phyloP scores from a whole-genome alignment of 2,888 invertebrate species.

The Euspilapteryx auroguttella region DNA sequence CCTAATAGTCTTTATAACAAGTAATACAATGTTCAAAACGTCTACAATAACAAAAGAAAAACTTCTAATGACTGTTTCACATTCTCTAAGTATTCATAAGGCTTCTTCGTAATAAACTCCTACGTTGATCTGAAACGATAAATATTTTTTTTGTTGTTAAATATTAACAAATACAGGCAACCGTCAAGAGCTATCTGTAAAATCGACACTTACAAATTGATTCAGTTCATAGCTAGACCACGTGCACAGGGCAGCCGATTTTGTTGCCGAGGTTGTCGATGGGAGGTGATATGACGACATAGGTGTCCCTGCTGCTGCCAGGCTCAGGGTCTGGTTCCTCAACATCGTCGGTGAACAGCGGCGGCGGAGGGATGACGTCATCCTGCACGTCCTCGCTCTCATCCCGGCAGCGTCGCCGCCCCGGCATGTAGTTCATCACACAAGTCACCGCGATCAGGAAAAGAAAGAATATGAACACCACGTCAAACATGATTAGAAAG shows the following conservation, averaged over 20 bases:
- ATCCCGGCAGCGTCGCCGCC: conserved; percentile 46
- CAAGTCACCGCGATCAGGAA: conserved; percentile 83
- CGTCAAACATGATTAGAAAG: conserved; percentile 86
- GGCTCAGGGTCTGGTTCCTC: conserved; percentile 10
- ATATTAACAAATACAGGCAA: no score
- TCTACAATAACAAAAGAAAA: conserved; percentile 19
- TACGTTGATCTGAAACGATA: conserved; percentile 52
- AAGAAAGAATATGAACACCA: conserved; percentile 84
- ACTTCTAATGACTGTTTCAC: conserved; percentile 22
- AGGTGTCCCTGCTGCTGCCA: conserved; percentile 39
- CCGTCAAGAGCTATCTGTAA: no score
- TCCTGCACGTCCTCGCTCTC: conserved; percentile 47
- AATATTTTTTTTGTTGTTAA: no score
- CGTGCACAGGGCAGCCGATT: conserved; percentile 50
- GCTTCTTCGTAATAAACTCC: conserved; percentile 60
- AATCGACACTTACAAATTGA: no score
- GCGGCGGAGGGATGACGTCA: conserved; percentile 54
- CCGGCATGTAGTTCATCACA: conserved; percentile 79
- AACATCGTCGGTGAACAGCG: conserved; percentile 38
- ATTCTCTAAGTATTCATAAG: conserved; percentile 55
- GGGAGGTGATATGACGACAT: conserved; percentile 50
- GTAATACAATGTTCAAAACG: conserved; percentile 39
- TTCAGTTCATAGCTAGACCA: conserved; percentile 51
- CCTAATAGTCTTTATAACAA: conserved; percentile 39
- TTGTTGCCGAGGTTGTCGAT: conserved; percentile 35